Evolutionary conservation across 2,113 vertebrate genomes (phyloP), one percentile per base, ranked within the genome.

Genomic region (Isurus oxyrinchus): DNA sequence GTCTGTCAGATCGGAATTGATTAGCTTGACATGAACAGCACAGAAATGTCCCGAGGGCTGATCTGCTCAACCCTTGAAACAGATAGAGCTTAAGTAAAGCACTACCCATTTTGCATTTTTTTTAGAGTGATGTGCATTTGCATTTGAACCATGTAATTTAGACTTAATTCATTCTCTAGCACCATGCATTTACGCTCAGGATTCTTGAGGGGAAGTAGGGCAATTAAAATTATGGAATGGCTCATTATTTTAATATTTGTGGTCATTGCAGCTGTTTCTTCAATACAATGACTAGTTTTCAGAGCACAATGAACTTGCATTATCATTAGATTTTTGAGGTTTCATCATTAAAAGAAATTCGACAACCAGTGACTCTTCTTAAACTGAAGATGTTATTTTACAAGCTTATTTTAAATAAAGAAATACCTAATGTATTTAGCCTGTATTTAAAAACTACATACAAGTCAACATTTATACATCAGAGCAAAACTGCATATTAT

Each of bases 21-120:
- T 94, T 94, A 94, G 14, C 66, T 94, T 94, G 90, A 63, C 90
- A 63, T 94, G 59, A 40, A 94, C 90, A 63, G 59, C 90, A 66
- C 59, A 94, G n/a, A 63, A 94, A 94, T 94, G 90, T 63, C 90
- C 90, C n/a, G 59, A 63, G 90, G 90, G 90, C 35, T 94, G 90
- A 94, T 94, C 35, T 63, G 10, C n/a, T 49, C 90, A 7, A 94
- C 90, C 90, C n/a, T 61, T 94, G 59, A 94, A 94, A 94, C 59
- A 63, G 90, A 94, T 66, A 94, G 90, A 94, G 59, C 19, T 93
- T 63, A 94, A 94, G n/a, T 94, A 63, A 63, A 63, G 16, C 90
- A 40, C 59, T 23, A 94, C 14, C 59, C 35, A 63, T 35, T 94
- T 63, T 94, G 35, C 19, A n/a, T 7, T 63, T 61, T 59, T 63